These are phyloP conservation scores for Tragelaphus imberbis DNA, from an alignment of 2,113 vertebrate species.

Conservation along the genomic window DNA sequence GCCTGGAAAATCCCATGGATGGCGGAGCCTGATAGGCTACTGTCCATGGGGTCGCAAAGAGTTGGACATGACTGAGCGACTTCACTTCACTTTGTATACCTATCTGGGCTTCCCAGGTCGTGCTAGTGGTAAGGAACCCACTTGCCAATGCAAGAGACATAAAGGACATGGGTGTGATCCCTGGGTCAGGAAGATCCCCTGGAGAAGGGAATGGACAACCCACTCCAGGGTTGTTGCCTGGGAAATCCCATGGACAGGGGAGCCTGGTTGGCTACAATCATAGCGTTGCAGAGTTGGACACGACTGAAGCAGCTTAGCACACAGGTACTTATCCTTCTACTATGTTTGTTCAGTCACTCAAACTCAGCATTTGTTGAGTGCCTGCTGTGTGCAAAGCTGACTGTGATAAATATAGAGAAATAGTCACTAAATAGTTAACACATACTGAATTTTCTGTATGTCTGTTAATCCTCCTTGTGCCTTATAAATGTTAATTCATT, in stretches of 20 bases:
- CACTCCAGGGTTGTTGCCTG: neutral
- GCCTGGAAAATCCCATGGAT: too few species aligned
- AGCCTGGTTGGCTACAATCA: neutral
- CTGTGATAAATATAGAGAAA: neutral
- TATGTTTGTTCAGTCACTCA: conserved; percentile 2
- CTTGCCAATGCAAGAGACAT: neutral
- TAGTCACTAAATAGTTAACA: neutral
- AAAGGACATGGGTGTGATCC: neutral
- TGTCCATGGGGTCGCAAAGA: too few species aligned
- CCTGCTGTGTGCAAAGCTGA: neutral
- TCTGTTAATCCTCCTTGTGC: neutral
- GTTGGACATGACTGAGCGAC: too few species aligned
- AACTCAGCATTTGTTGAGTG: neutral
- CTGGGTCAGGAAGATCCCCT: neutral
- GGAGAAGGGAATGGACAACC: neutral
- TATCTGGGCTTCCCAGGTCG: neutral
- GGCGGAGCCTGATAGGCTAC: too few species aligned
- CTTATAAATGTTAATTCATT: neutral
- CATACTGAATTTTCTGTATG: neutral
- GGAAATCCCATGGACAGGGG: neutral
- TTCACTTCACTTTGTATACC: neutral
- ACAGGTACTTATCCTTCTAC: neutral
- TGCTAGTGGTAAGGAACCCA: neutral
- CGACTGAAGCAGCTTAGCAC: neutral
- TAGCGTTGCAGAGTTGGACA: neutral